Evolutionary conservation across 1,140 invertebrate species (phyloP), one percentile per base, ranked within the genome.

Genomic region (Centruroides sculpturatus): DNA sequence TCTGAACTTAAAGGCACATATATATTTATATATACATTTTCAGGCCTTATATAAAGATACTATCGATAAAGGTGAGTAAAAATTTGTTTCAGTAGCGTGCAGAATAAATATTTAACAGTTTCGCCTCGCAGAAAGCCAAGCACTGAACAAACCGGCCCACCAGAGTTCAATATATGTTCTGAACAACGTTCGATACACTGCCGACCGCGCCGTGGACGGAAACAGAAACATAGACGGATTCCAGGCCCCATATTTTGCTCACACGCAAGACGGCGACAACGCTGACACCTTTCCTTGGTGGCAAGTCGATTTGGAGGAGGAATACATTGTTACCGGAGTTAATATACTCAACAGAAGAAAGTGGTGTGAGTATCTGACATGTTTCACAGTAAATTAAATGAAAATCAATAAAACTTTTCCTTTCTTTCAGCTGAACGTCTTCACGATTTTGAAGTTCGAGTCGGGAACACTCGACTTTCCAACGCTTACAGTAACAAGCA

Each of bases 131-230:
- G 65, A 63, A 35, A 63, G 59, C 34, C 34, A 63, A 3, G 66
- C 66, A 12, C 13, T 67, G 35, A 56, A 55, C 12, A 66, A 66
- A 54, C 62, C 64, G 9, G 63, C 66, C 5, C 59, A 62, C 47
- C 66, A 67, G 52, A 66, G 64, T 35, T 67, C 66, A 35, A 63
- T 66, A 11, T 67, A 66, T 55, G 63, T 62, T 5, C 34, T 67
- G 51, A 66, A 67, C 23, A 64, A 65, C 13, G 61, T 67, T 3
- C 59, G 61, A 13, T 67, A 66, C 35, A 62, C 66, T 7, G 64
- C 66, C 5, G 66, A 67, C 49, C 35, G 63, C 10, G 66, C 66
- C 6, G 62, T 67, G 4, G 66, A 67, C 34, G 66, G 66, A 11
- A 64, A 61, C 46, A 53, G 62, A 0, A 66, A 67, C 34, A 63